Base-by-base conservation (phyloP, 2,888 invertebrate species). In the Capitulum mitella region DNA sequence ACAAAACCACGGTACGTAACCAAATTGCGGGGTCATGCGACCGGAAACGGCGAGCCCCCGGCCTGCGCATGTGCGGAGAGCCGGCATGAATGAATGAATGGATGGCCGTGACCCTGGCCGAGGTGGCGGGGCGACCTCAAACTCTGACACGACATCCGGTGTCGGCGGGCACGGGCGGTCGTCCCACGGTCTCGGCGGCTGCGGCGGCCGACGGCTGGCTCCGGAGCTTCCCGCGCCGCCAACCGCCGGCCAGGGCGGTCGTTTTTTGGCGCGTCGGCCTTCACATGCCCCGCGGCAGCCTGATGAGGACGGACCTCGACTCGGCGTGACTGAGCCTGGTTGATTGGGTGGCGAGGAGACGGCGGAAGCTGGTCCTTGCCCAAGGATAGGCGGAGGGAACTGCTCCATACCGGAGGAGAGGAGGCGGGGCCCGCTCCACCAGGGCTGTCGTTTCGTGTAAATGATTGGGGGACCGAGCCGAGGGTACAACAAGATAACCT, bases 21-120 rank as follows among this genome's bases (percentile, higher is more conserved):
- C 70, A 37, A 37, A 22, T 22, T n/a, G 70, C 37, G 70, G 70
- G 70, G 70, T 70, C 70, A 70, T 70, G 70, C 3, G 70, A 70
- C 70, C 70, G 70, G 70, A 70, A 70, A 22, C 70, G 1, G 37
- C 10, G 5, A 26, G 29, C 43, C 37, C 5, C 70, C 32, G 22
- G 6, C 14, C 37, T 70, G 70, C 70, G 70, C 70, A 70, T 70
- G 70, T 37, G 70, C 70, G 37, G 29, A 6, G 29, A 6, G 16
- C 51, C 5, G 19, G 32, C 29, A 34, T 70, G 70, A 70, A 70
- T 54, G 54, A 54, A 54, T 70, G 70, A 70, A 70, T 37, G 29
- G 70, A 37, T 61, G 61, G 32, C 70, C 70, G 70, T 70, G 70
- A 70, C 70, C 70, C 37, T 70, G 70, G 29, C 70, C 19, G n/a